Evolutionary conservation across 2,888 invertebrate genomes (phyloP).

Genomic region (Plebejus anna): DNA sequence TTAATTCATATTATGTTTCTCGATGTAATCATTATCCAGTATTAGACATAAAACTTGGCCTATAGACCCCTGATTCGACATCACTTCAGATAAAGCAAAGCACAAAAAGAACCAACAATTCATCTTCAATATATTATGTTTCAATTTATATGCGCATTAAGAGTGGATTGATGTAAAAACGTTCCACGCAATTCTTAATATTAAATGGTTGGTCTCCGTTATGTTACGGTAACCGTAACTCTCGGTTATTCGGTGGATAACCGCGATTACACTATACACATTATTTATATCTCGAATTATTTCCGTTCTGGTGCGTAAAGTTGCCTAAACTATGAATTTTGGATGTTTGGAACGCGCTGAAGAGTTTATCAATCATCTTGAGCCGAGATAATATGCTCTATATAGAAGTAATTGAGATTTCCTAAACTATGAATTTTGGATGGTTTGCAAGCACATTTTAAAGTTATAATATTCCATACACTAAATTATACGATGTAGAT

Average conservation of each 20-base stretch:
- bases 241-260: constrained; percentile 7
- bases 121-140: constrained; percentile 1
- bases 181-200: constrained; percentile 46
- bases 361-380: too few relatives aligned
- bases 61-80: neutral
- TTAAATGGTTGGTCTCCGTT: constrained; percentile 59
- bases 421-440: too few relatives aligned
- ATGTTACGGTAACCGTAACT: constrained; percentile 53
- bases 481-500: too few relatives aligned
- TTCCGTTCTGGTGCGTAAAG: constrained; percentile 4
- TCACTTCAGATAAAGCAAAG: neutral
- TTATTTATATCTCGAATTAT: constrained; percentile 5
- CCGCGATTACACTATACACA: constrained; percentile 13
- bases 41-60: neutral
- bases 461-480: too few relatives aligned
- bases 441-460: too few relatives aligned
- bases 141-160: constrained; percentile 21
- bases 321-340: neutral
- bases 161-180: constrained; percentile 21
- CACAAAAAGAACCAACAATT: neutral
- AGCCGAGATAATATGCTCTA: too few relatives aligned
- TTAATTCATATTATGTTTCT: too few relatives aligned
- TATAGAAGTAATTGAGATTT: too few relatives aligned
- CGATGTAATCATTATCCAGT: neutral
- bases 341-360: neutral